Percentiles rank a stretch among this genome's conserved stretches.
Conservation (phyloP, 1,140 invertebrate species). For the Apis cerana region DNA sequence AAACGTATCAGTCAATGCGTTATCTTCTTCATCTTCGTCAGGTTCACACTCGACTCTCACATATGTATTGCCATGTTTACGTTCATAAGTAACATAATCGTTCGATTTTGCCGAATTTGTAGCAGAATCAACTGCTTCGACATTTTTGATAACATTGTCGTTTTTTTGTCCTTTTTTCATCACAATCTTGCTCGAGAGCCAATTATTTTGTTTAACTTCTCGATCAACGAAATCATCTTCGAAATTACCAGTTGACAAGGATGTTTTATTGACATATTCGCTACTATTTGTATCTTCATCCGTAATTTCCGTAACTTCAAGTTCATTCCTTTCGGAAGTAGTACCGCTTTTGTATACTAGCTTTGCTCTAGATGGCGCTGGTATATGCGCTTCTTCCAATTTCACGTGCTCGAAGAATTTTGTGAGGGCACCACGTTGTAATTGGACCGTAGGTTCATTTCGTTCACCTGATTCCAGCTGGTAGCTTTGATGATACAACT, state of each 20-base stretch:
- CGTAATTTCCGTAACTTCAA: conserved; percentile 42
- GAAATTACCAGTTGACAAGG: conserved; percentile 7
- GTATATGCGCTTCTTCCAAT: conserved; percentile 82
- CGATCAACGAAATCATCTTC: conserved; percentile 13
- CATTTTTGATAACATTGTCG: background rate
- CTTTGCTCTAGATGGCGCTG: conserved; percentile 80
- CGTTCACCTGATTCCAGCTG: conserved; percentile 54
- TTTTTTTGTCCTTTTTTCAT: background rate
- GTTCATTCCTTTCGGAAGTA: conserved; percentile 30
- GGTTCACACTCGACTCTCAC: conserved; percentile 6
- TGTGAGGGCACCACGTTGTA: conserved; percentile 58
- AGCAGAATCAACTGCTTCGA: conserved; percentile 6
- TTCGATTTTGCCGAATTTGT: background rate
- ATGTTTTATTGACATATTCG: conserved; percentile 24
- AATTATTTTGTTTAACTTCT: conserved; percentile 5
- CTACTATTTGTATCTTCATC: conserved; percentile 34
- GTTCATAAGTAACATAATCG: conserved; percentile 33
- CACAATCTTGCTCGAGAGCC: background rate
- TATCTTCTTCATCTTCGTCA: conserved; percentile 23
- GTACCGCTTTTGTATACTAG: conserved; percentile 61
- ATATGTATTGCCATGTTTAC: conserved; percentile 22
- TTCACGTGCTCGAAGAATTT: conserved; percentile 77
- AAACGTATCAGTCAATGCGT: conserved; percentile 5
- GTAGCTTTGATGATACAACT: conserved; percentile 43
- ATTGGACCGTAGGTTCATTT: conserved; percentile 52